phyloP scores from a whole-genome alignment of 2,888 invertebrate genomes.

The Amiota communis region DNA sequence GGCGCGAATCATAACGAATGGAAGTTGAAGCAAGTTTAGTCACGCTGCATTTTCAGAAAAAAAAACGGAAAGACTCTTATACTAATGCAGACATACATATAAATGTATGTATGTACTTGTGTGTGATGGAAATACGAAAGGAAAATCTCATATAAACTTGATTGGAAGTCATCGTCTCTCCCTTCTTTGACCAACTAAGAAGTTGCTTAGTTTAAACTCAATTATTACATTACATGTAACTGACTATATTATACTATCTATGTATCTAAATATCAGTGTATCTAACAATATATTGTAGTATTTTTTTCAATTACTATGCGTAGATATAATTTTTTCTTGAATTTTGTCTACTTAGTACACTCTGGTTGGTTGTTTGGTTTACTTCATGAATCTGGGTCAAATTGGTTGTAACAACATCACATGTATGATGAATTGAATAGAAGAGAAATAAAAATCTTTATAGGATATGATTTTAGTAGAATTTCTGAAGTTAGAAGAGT shows the following conservation, averaged over 20 bases:
- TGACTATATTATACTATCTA: too few relatives aligned
- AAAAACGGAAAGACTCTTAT: slow-evolving; percentile 8
- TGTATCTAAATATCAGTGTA: background rate
- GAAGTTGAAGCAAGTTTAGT: slow-evolving; percentile 1
- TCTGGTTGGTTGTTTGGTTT: slow-evolving; percentile 6
- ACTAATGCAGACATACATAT: background rate
- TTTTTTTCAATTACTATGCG: slow-evolving; percentile 12
- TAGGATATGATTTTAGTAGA: too few relatives aligned
- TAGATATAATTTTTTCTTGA: slow-evolving; percentile 4
- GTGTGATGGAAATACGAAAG: slow-evolving; percentile 28
- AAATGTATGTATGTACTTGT: background rate
- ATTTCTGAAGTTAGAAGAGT: background rate
- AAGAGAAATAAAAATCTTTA: too few relatives aligned
- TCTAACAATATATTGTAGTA: background rate
- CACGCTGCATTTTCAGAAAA: background rate
- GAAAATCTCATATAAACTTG: slow-evolving; percentile 28
- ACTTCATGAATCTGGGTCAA: slow-evolving; percentile 44
- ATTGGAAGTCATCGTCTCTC: slow-evolving; percentile 1
- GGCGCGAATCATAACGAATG: background rate
- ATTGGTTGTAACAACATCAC: slow-evolving; percentile 39
- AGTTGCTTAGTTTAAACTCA: background rate
- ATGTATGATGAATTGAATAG: too few relatives aligned
- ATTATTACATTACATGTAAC: background rate
- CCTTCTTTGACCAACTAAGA: slow-evolving; percentile 3
- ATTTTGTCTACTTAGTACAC: background rate